Percentiles rank a stretch among this genome's conserved stretches.
These are phyloP conservation scores for Fopius arisanus DNA, from an alignment of 1,140 invertebrate species.

Conservation along the genomic window DNA sequence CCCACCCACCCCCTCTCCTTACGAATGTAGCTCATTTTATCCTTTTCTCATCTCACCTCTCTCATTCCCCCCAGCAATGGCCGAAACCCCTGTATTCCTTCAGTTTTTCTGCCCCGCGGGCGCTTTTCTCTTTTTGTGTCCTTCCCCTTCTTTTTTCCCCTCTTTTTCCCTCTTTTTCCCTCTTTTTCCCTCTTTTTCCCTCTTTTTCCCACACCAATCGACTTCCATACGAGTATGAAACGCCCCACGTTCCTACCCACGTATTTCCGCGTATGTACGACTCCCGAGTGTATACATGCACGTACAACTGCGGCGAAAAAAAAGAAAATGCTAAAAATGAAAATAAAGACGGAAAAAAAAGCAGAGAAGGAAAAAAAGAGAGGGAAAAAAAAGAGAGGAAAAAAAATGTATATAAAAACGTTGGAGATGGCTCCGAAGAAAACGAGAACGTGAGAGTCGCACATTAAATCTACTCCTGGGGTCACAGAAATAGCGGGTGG, in stretches of 20 bases:
- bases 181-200: too few relatives aligned
- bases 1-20: not conserved
- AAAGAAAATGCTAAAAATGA: not conserved
- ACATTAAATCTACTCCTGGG: conserved; percentile 7
- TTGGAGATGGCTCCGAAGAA: conserved; percentile 7
- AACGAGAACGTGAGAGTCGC: conserved; percentile 3
- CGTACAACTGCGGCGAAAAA: conserved; percentile 15
- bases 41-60: not conserved
- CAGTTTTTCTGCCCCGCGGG: not conserved
- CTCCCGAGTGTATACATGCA: conserved; percentile 34
- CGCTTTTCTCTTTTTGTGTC: not conserved
- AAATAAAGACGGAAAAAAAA: not conserved
- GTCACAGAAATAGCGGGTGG: not conserved
- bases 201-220: too few relatives aligned
- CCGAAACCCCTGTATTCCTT: not conserved
- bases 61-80: not conserved
- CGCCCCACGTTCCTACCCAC: not conserved
- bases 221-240: not conserved
- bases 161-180: not conserved
- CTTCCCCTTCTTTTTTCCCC: not conserved
- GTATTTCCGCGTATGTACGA: conserved; percentile 18
- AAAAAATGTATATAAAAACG: conserved; percentile 3
- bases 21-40: not conserved
- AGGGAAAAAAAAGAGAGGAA: not conserved
- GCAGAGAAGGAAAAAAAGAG: not conserved